Evolutionary conservation across 2,113 vertebrate genomes (phyloP), one percentile per base, ranked within the genome.

Genomic region (Silurus asotus): DNA sequence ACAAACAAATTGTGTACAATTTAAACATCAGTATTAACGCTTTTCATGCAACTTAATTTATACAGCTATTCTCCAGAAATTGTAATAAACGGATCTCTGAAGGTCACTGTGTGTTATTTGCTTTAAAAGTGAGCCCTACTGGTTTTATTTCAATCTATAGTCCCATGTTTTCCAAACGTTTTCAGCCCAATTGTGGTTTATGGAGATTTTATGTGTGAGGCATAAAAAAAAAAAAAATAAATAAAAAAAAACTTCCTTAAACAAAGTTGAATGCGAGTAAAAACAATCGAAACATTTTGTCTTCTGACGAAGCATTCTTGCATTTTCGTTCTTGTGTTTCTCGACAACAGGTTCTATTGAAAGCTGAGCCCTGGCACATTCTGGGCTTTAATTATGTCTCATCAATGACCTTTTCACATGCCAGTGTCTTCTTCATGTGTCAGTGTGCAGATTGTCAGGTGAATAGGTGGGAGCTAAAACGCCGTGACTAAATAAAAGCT

Each of bases 381-480:
- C 49, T 5, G 25, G 48, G 56, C 49, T 64, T 51, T 65, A 77
- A 77, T 84, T 84, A 23, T 20, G 37, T 64, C 59, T 70, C 64
- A 17, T 83, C 14, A 1, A 51, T 2, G 10, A 20, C 17, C 49
- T 37, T 83, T 45, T 83, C 51, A 56, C 64, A 83, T 56, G 64
- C 56, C 81, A 70, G 56, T 51, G 5, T 53, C 14, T 20, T 79
- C 28, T 10, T 45, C 25, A 20, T 59, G 13, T 23, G 56, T 59
- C 77, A 79, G 25, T 3, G 10, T 37, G 28, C 25, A 59, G 72
- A 7, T 64, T 77, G 8, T 17, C 48, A 64, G 83, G 14, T 84
- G 48, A 84, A 64, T 45, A 62, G 72, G 58, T 59, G 61, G 45
- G 9, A 84, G 72, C 58, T 84, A 59, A 75, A 61, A 51, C 2